Base-by-base conservation (phyloP, 2,888 invertebrate species). In the Timandra comae region DNA sequence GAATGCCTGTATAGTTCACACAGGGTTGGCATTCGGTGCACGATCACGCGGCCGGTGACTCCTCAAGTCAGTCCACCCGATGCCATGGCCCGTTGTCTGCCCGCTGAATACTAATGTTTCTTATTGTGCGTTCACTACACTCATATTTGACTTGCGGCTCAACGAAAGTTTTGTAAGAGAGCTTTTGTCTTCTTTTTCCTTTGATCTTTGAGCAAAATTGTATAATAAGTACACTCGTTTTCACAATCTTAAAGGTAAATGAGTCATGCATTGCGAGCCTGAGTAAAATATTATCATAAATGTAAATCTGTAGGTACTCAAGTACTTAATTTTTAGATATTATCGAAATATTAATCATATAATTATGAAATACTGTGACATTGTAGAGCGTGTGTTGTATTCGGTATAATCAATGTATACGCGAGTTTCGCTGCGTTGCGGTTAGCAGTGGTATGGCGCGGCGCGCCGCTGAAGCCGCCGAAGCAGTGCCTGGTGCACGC, bases 401-500 rank as follows among this genome's bases (percentile, higher is more conserved):
- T 16, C 16, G 16, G 16, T 6, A 6, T 16, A 16, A 16, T 16
- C 4, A 16, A 16, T 16, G 16, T 3, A 5, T 16, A 6, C 4
- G 3, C 16, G 16, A 16, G 16, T 16, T 16, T 16, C 16, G 16
- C 16, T 16, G n/a, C n/a, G n/a, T 56, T 61, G 69, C 70, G 75
- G 74, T 72, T 74, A 72, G 78, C 67, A 70, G 78, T 65, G 68
- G 55, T 69, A 69, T 65, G 16, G 29, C 25, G 38, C 30, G 27
- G 26, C 33, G 28, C 32, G 35, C 28, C 23, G 34, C 27, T 30
- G 32, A 22, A 16, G 16, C 16, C 59, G 66, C 61, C 52, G 58
- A 54, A 68, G 72, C 77, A 63, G 75, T 75, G 71, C 74, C 72
- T 68, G 74, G 74, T 72, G 76, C 80, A 82, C 82, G 82, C 68